A percentile compares a stretch with the other conserved stretches of the same genome.
phyloP scores from a whole-genome alignment of 2,797 vertebrate genomes.

The Acrossocheilus wenchowensis region DNA sequence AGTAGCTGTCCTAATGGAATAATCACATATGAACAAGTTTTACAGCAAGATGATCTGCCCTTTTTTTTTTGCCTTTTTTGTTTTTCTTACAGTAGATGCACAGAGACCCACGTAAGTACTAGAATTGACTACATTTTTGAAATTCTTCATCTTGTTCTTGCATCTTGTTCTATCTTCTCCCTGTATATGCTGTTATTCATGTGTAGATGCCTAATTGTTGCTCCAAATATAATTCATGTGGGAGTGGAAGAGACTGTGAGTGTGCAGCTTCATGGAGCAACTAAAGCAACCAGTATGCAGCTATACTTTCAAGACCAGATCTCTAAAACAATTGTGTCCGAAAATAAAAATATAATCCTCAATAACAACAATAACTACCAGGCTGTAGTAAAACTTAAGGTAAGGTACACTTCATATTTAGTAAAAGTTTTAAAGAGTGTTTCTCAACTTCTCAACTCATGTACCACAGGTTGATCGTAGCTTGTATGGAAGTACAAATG shows the following conservation, averaged over 20 bases:
- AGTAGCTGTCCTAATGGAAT: not conserved
- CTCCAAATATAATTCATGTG: constrained; percentile 71
- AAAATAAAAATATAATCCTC: constrained; percentile 57
- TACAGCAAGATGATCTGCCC: constrained; percentile 53
- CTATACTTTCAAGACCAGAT: constrained; percentile 57
- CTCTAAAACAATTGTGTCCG: constrained; percentile 24
- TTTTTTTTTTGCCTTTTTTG: constrained; percentile 59
- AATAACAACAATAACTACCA: constrained; percentile 68
- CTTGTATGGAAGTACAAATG: not conserved
- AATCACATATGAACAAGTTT: not conserved
- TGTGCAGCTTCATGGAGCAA: constrained; percentile 70
- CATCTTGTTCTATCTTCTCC: not conserved
- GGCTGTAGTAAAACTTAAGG: constrained; percentile 68
- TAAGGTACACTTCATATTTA: constrained; percentile 46
- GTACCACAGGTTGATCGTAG: constrained; percentile 61
- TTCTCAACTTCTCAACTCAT: not conserved
- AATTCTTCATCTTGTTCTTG: not conserved
- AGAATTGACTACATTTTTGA: not conserved
- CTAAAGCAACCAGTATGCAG: constrained; percentile 51
- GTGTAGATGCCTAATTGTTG: constrained; percentile 72
- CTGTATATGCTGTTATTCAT: not conserved
- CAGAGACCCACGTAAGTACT: constrained; percentile 72
- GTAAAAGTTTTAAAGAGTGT: not conserved
- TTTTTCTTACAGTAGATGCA: constrained; percentile 51
- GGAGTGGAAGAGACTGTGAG: constrained; percentile 69